A percentile compares a stretch with the other conserved stretches of the same genome.
Evolutionary conservation across 2,888 invertebrate genomes (phyloP).

Genomic region (Lydus trimaculatus): DNA sequence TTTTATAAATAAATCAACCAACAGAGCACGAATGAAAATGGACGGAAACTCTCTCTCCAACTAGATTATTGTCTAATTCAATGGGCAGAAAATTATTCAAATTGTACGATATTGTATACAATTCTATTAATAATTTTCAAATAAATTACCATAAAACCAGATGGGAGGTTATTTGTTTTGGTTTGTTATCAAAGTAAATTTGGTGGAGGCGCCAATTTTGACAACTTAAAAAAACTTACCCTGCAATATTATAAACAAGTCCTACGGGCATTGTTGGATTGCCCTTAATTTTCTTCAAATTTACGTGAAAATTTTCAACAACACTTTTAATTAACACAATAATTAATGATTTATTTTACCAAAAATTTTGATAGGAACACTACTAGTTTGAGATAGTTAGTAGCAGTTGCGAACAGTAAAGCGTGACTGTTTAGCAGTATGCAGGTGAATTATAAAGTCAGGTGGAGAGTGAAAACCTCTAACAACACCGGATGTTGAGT

Average conservation of each 20-base stretch:
- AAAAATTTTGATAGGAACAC: neutral
- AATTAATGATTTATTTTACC: neutral
- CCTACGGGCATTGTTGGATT: constrained; percentile 64
- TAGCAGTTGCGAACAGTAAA: constrained; percentile 34
- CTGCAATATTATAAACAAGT: constrained; percentile 68
- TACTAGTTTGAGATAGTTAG: neutral
- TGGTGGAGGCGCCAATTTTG: constrained; percentile 4
- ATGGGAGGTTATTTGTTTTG: too few relatives aligned
- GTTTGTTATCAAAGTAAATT: neutral
- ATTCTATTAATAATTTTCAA: constrained; percentile 9
- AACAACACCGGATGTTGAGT: constrained; percentile 38
- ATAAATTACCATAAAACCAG: neutral
- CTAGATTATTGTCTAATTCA: constrained; percentile 38
- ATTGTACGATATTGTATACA: constrained; percentile 36
- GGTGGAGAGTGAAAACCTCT: constrained; percentile 43
- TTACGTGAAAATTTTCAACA: neutral
- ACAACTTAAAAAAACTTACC: constrained; percentile 55
- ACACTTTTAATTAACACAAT: neutral
- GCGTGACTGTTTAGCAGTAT: constrained; percentile 40
- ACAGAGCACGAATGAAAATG: constrained; percentile 40
- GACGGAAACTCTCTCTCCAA: constrained; percentile 37
- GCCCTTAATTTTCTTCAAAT: neutral
- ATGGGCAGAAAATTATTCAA: constrained; percentile 48
- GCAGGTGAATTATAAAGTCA: constrained; percentile 51
- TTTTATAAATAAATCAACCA: constrained; percentile 30